A percentile compares a stretch with the other conserved stretches of the same genome.
These are phyloP conservation scores for Elgaria multicarinata DNA, from an alignment of 2,113 vertebrate genomes.

Conservation along the genomic window DNA sequence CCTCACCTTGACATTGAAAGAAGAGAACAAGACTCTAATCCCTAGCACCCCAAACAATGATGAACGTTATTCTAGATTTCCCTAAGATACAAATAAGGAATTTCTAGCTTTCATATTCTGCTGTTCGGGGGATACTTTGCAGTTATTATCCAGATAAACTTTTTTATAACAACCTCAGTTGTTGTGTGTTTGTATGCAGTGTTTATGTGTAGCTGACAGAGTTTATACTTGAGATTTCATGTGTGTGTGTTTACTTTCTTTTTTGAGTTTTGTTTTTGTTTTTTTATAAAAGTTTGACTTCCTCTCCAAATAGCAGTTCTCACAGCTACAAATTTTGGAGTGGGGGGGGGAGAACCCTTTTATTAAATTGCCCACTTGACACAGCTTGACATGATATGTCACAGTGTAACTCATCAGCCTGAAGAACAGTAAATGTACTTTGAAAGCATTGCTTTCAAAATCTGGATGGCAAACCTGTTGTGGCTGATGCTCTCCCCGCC, in stretches of 20 bases:
- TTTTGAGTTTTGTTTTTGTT: no score
- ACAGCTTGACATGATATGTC: constrained; percentile 5
- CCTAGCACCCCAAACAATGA: background rate
- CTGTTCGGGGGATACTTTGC: no score
- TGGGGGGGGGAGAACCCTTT: background rate
- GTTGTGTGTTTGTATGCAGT: background rate
- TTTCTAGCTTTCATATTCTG: background rate
- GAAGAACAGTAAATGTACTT: constrained; percentile 24
- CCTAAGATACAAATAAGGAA: background rate
- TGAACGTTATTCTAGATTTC: background rate
- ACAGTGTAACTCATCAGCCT: constrained; percentile 21
- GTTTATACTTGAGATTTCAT: background rate
- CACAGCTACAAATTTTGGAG: constrained; percentile 30
- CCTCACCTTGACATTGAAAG: background rate
- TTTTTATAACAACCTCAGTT: background rate
- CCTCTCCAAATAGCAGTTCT: background rate
- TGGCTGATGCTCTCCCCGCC: constrained; percentile 9
- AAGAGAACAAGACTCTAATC: background rate
- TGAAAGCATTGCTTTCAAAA: constrained; percentile 36
- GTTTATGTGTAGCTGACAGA: background rate
- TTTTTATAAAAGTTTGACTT: background rate
- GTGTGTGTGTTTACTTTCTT: background rate
- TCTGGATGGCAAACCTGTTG: background rate
- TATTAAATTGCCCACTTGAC: constrained; percentile 29
- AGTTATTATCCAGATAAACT: no score